These are phyloP conservation scores for Thunnus thynnus DNA, from an alignment of 2,113 vertebrate genomes.

Conservation along the genomic window DNA sequence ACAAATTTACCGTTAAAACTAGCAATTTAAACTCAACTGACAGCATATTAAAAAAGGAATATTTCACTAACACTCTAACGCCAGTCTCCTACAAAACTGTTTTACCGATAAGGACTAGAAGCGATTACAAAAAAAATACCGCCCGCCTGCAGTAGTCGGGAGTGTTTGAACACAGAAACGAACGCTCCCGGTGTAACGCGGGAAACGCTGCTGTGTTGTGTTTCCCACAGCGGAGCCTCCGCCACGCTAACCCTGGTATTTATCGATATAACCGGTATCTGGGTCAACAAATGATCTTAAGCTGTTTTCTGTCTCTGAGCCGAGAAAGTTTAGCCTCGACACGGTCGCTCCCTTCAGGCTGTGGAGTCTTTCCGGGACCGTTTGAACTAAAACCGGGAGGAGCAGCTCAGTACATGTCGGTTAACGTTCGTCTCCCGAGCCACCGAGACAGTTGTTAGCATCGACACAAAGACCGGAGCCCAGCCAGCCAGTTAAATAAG, in stretches of 20 bases:
- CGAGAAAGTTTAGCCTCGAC: background rate
- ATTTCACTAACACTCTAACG: accelerated
- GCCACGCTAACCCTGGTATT: slow-evolving; percentile 20
- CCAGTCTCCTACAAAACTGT: no score
- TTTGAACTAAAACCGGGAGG: background rate
- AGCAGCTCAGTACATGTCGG: slow-evolving; percentile 36
- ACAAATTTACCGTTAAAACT: background rate
- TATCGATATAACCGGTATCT: background rate
- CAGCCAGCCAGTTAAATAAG: slow-evolving; percentile 15
- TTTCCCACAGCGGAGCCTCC: slow-evolving; percentile 5
- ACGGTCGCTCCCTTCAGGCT: background rate
- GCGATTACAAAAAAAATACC: background rate
- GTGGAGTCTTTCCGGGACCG: background rate
- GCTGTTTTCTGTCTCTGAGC: background rate
- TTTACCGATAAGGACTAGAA: background rate
- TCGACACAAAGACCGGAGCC: slow-evolving; percentile 59
- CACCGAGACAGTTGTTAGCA: slow-evolving; percentile 59
- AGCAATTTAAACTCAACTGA: background rate
- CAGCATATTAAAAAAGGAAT: accelerated
- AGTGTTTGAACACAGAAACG: slow-evolving; percentile 4
- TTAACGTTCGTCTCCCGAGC: slow-evolving; percentile 24
- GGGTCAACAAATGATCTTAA: slow-evolving; percentile 3
- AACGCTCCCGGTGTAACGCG: slow-evolving; percentile 65
- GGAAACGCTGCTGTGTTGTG: slow-evolving; percentile 69
- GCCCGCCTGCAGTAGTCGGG: background rate